These are phyloP conservation scores for Orthonychiurus folsomi DNA, from an alignment of 2,888 invertebrate genomes.

Conservation along the genomic window DNA sequence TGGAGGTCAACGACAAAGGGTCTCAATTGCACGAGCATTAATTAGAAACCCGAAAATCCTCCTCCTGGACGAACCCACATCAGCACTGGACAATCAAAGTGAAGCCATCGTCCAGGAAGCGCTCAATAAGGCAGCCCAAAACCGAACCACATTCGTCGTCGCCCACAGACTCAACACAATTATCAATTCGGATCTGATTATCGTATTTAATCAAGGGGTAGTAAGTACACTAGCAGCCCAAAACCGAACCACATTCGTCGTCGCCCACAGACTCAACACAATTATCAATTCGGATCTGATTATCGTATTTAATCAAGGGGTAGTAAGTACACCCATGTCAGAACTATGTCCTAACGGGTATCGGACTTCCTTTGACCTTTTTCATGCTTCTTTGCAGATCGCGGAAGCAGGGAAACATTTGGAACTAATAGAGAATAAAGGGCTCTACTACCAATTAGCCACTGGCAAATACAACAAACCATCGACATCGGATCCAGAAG, in stretches of 20 bases:
- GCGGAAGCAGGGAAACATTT: constrained; percentile 41
- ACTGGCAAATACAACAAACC: no score
- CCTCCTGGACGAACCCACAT: constrained; percentile 49
- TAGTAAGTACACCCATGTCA: constrained; percentile 18
- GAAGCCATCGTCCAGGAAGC: constrained; percentile 50
- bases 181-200: constrained; percentile 42
- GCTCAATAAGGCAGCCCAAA: constrained; percentile 46
- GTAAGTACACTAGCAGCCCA: constrained; percentile 43
- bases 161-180: constrained; percentile 47
- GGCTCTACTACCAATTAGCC: constrained; percentile 41
- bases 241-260: constrained; percentile 45
- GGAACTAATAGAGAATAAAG: constrained; percentile 41
- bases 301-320: constrained; percentile 43
- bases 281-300: constrained; percentile 43
- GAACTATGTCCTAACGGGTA: neutral
- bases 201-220: constrained; percentile 43
- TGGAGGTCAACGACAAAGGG: constrained; percentile 12
- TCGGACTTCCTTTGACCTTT: neutral
- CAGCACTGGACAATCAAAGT: constrained; percentile 48
- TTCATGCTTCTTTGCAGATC: neutral
- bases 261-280: constrained; percentile 46
- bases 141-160: constrained; percentile 45
- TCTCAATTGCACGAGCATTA: constrained; percentile 5
- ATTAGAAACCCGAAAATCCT: constrained; percentile 45
- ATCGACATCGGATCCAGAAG: no score